phyloP scores from a whole-genome alignment of 2,113 vertebrate genomes.

The Formicarius rufipectus region DNA sequence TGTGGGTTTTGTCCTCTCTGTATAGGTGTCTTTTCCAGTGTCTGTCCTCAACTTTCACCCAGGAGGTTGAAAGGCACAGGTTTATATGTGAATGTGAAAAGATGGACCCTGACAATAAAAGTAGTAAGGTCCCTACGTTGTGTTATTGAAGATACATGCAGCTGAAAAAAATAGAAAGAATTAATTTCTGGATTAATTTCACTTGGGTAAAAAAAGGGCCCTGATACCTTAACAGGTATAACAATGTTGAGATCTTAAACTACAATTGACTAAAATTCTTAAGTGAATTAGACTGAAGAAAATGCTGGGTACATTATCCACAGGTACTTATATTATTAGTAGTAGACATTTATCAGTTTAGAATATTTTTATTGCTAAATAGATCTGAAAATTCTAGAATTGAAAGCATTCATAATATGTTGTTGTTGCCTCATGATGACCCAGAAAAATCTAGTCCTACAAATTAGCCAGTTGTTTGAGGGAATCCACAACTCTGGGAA shows the following conservation, averaged over 20 bases:
- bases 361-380: neutral
- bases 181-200: neutral
- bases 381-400: neutral
- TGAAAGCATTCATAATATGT: neutral
- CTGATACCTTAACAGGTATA: neutral
- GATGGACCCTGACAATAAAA: neutral
- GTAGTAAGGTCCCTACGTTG: neutral
- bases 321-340: no score
- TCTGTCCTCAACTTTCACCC: neutral
- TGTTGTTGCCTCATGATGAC: no score
- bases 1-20: neutral
- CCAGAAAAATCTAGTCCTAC: neutral
- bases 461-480: neutral
- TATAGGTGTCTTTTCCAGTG: neutral
- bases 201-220: neutral
- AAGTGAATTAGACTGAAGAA: neutral
- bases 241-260: neutral
- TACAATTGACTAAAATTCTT: neutral
- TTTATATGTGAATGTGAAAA: fast-evolving
- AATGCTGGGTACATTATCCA: neutral
- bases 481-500: neutral
- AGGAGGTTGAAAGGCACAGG: neutral
- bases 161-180: neutral
- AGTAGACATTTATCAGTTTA: neutral
- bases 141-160: neutral